These are phyloP conservation scores for Mallotus villosus DNA, from an alignment of 2,797 vertebrate genomes.

Conservation along the genomic window DNA sequence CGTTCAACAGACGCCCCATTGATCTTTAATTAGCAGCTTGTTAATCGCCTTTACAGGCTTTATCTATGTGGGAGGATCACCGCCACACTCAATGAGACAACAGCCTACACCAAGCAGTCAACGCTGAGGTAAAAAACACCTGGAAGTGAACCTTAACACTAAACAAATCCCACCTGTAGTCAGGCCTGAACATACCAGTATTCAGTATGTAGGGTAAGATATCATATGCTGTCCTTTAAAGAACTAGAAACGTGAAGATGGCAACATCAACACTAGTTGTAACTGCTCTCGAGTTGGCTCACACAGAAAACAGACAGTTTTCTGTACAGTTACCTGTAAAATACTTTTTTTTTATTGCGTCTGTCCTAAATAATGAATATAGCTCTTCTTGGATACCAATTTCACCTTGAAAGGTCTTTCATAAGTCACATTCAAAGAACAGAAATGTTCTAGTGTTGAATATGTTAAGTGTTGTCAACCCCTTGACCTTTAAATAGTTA, in stretches of 20 bases:
- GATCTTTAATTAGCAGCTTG: slow-evolving; percentile 70
- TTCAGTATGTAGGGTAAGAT: neutral
- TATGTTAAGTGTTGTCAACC: slow-evolving; percentile 23
- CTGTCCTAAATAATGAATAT: too few relatives aligned
- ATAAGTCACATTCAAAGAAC: neutral
- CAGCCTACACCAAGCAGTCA: neutral
- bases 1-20: slow-evolving; percentile 66
- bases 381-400: too few relatives aligned
- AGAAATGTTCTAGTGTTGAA: slow-evolving; percentile 13
- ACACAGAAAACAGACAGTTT: neutral
- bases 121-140: neutral
- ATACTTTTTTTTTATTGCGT: too few relatives aligned
- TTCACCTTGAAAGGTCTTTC: neutral
- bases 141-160: neutral
- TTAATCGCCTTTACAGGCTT: slow-evolving; percentile 47
- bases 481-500: slow-evolving; percentile 22
- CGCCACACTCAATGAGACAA: neutral
- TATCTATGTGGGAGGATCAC: slow-evolving; percentile 1
- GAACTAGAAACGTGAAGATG: too few relatives aligned
- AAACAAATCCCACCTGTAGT: neutral
- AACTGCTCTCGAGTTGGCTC: neutral
- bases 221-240: too few relatives aligned
- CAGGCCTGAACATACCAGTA: neutral
- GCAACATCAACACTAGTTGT: neutral
- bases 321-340: too few relatives aligned